Evolutionary conservation across 2,888 invertebrate species (phyloP).

Genomic region (Drosophila multiciliata): DNA sequence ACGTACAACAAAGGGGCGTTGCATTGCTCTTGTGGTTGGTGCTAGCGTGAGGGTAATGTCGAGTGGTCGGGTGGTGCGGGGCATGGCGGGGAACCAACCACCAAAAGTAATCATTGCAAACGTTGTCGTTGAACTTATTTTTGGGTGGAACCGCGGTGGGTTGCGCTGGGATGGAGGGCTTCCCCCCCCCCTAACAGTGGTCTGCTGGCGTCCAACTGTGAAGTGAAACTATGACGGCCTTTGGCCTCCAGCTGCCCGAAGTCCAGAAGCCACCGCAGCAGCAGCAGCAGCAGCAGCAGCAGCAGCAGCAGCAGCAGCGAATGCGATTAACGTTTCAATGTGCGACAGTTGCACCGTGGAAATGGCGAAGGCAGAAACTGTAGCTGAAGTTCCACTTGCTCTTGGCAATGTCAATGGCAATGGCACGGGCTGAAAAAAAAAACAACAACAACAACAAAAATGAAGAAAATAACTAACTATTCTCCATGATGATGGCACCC

Average conservation of each 20-base stretch:
- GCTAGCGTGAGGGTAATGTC: neutral
- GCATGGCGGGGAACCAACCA: constrained; percentile 52
- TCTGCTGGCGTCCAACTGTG: constrained; percentile 50
- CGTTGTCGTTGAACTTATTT: constrained; percentile 51
- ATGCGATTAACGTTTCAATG: constrained; percentile 78
- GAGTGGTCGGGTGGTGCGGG: neutral
- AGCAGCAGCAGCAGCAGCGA: constrained; percentile 43
- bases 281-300: constrained; percentile 10
- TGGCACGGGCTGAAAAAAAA: neutral
- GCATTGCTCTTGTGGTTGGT: constrained; percentile 24
- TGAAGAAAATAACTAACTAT: neutral
- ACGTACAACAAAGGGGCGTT: constrained; percentile 76
- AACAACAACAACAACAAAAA: neutral
- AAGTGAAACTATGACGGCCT: constrained; percentile 55
- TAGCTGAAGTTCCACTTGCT: constrained; percentile 10
- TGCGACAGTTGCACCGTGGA: constrained; percentile 75
- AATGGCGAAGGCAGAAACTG: constrained; percentile 20
- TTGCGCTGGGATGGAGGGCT: neutral
- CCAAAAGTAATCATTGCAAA: constrained; percentile 77
- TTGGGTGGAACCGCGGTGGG: constrained; percentile 14
- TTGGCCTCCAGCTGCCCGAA: constrained; percentile 46
- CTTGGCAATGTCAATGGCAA: constrained; percentile 8
- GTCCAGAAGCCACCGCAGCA: constrained; percentile 34
- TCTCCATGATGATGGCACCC: neutral
- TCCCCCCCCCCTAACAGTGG: too few species aligned